Conservation (phyloP, 2,113 vertebrate species). For the Aegypius monachus region DNA sequence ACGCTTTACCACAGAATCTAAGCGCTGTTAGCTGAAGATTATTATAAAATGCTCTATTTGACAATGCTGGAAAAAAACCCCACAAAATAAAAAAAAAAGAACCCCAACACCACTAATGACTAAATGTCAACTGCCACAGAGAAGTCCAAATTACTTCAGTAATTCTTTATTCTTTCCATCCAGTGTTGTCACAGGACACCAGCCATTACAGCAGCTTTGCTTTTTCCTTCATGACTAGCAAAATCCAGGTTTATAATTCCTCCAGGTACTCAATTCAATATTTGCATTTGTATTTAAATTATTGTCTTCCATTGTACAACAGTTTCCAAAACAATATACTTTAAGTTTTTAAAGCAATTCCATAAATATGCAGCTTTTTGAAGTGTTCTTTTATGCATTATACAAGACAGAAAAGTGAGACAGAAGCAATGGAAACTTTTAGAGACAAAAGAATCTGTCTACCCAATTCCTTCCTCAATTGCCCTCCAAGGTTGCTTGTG, state of each 20-base stretch:
- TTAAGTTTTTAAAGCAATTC: not conserved
- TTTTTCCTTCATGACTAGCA: not conserved
- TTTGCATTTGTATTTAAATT: not conserved
- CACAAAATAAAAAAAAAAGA: not conserved
- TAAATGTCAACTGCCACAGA: not conserved
- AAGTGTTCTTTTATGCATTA: not conserved
- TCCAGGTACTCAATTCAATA: not conserved
- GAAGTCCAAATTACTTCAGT: not conserved
- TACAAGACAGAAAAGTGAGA: not conserved
- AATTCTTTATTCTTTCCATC: not conserved
- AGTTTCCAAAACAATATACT: not conserved
- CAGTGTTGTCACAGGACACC: not conserved
- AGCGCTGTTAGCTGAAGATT: not conserved
- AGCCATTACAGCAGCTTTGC: not conserved
- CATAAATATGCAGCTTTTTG: not conserved
- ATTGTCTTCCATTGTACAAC: not conserved
- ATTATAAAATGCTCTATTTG: not conserved
- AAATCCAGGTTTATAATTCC: not conserved
- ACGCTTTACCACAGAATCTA: not conserved
- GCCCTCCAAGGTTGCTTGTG: not conserved
- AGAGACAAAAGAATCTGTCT: not conserved
- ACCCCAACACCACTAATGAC: not conserved
- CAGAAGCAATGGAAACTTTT: not conserved
- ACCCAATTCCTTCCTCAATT: not conserved
- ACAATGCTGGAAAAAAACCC: fast-evolving